Evolutionary conservation across 2,888 invertebrate species (phyloP).

Genomic region (Azorinus chamasolen): DNA sequence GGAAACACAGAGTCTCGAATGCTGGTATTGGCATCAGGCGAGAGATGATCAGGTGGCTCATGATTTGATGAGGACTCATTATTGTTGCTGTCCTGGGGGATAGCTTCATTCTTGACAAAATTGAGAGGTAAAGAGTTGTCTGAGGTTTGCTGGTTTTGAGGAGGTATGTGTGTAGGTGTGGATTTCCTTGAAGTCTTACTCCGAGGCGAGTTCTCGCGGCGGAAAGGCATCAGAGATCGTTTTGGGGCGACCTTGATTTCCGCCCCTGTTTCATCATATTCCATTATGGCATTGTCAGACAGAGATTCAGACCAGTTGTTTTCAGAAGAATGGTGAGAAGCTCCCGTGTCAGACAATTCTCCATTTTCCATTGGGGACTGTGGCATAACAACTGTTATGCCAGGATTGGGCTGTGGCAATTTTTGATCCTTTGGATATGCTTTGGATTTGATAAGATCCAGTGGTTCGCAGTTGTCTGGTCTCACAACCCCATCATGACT

Average conservation of each 20-base stretch:
- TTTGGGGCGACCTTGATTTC: slow-evolving; percentile 79
- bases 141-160: slow-evolving; percentile 68
- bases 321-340: slow-evolving; percentile 57
- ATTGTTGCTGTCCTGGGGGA: slow-evolving; percentile 56
- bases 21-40: slow-evolving; percentile 20
- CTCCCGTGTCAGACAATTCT: slow-evolving; percentile 46
- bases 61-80: slow-evolving; percentile 17
- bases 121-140: slow-evolving; percentile 57
- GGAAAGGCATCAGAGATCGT: slow-evolving; percentile 68
- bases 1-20: slow-evolving; percentile 32
- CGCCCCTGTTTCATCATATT: slow-evolving; percentile 50
- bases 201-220: slow-evolving; percentile 56
- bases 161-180: slow-evolving; percentile 43
- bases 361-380: slow-evolving; percentile 63
- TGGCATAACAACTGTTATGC: slow-evolving; percentile 82
- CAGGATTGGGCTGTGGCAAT: slow-evolving; percentile 61
- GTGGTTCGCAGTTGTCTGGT: slow-evolving; percentile 23
- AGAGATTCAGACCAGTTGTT: slow-evolving; percentile 62
- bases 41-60: slow-evolving; percentile 1
- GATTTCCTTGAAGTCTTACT: slow-evolving; percentile 71
- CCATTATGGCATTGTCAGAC: slow-evolving; percentile 51
- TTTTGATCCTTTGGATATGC: slow-evolving; percentile 27
- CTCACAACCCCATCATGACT: slow-evolving; percentile 29
- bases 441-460: slow-evolving; percentile 35
- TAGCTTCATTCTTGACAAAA: slow-evolving; percentile 40